Percentiles rank a stretch among this genome's conserved stretches.
Conservation (phyloP, 2,888 invertebrate species). For the Zaprionus lineosus region DNA sequence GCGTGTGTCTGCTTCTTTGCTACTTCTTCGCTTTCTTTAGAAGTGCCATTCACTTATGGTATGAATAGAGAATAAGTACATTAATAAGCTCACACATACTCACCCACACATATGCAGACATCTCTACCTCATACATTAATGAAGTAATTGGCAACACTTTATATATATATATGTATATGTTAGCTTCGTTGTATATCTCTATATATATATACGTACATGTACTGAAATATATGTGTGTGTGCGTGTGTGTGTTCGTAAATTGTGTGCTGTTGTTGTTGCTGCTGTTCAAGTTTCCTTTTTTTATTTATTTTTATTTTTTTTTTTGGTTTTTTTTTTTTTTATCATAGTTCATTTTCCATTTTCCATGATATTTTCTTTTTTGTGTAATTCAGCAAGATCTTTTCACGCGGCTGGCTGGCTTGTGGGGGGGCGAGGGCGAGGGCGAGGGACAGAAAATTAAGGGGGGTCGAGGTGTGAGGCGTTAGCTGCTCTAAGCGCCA, state of each 20-base stretch:
- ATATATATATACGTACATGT: conserved; percentile 56
- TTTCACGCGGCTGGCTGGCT: conserved; percentile 58
- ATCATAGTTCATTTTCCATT: not conserved
- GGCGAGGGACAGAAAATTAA: too few relatives aligned
- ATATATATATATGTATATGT: conserved; percentile 45
- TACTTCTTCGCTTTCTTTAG: conserved; percentile 64
- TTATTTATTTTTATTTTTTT: conserved; percentile 29
- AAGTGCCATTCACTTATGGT: conserved; percentile 66
- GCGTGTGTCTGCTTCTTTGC: conserved; percentile 63
- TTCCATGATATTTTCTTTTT: conserved; percentile 1
- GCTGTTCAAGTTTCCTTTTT: conserved; percentile 37
- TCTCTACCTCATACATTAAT: conserved; percentile 77
- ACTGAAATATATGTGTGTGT: conserved; percentile 51
- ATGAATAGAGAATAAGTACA: conserved; percentile 65
- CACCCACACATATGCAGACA: conserved; percentile 79
- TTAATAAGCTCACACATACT: conserved; percentile 78
- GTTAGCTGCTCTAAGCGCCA: conserved; percentile 61
- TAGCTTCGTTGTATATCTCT: conserved; percentile 20
- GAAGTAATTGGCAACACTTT: conserved; percentile 79
- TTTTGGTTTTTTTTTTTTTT: conserved; percentile 24
- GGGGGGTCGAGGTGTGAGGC: not conserved
- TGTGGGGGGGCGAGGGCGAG: not conserved
- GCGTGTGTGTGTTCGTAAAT: conserved; percentile 34
- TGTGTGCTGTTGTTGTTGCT: conserved; percentile 44
- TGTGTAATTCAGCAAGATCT: conserved; percentile 64